These are phyloP conservation scores for Pandion haliaetus DNA, from an alignment of 2,113 vertebrate genomes.

Conservation along the genomic window DNA sequence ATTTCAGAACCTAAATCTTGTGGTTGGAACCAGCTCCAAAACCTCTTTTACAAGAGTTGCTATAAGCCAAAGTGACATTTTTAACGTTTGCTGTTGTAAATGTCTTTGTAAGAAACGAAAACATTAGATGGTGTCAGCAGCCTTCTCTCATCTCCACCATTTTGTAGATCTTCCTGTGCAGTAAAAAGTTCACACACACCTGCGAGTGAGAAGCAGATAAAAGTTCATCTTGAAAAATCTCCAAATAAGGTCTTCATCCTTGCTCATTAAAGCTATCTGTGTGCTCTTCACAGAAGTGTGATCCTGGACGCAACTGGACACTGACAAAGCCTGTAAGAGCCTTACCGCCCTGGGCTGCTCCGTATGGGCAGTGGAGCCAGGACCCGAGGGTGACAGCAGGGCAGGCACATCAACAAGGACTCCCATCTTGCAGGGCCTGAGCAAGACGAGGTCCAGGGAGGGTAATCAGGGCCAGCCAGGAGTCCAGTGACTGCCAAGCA, in stretches of 20 bases:
- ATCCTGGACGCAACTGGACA: not conserved
- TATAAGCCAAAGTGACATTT: not conserved
- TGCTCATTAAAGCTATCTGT: not conserved
- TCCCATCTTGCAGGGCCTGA: not conserved
- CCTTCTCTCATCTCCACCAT: not conserved
- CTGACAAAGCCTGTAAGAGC: not conserved
- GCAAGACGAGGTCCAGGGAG: not conserved
- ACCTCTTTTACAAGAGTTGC: not conserved
- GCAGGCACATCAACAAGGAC: not conserved
- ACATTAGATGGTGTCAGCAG: not conserved
- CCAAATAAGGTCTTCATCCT: not conserved
- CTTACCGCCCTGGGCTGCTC: too few relatives aligned
- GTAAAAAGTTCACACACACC: not conserved
- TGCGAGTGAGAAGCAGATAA: not conserved
- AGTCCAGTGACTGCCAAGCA: not conserved
- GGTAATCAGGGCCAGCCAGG: not conserved
- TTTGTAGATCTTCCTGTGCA: not conserved
- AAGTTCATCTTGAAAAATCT: not conserved
- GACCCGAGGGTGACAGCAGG: not conserved
- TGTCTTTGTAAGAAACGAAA: not conserved
- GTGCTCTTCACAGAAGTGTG: not conserved
- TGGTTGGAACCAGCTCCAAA: not conserved
- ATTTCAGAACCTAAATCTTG: not conserved
- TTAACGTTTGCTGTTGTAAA: not conserved
- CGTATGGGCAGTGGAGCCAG: fast-evolving